Conservation (phyloP, 2,888 invertebrate genomes). For the Tholera decimalis region DNA sequence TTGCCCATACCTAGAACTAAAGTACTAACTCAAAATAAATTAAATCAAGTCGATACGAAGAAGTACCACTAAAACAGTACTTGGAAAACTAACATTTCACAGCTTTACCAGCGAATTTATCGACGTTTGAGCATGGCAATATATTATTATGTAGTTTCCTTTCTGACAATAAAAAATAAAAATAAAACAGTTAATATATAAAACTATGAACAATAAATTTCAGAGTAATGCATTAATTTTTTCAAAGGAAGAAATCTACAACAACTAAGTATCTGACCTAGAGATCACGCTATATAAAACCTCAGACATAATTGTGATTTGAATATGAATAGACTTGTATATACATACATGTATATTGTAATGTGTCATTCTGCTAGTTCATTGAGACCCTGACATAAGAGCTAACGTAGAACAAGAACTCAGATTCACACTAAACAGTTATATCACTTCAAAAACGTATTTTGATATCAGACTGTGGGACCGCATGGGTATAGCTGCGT, state of each 20-base stretch:
- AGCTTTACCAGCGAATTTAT: slow-evolving; percentile 1
- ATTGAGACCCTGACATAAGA: background rate
- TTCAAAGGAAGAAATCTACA: slow-evolving; percentile 5
- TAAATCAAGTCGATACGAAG: background rate
- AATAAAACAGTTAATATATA: background rate
- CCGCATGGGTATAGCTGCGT: no score
- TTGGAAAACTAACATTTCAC: slow-evolving; percentile 2
- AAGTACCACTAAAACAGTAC: background rate
- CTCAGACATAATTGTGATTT: slow-evolving; percentile 14
- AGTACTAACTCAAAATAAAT: slow-evolving; percentile 1
- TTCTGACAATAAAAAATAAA: background rate
- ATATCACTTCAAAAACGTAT: no score
- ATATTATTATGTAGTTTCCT: no score
- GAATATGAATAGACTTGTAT: slow-evolving; percentile 10
- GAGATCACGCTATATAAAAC: background rate
- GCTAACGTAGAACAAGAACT: no score
- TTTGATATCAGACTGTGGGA: no score
- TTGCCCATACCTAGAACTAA: background rate
- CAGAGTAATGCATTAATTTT: background rate
- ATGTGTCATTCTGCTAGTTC: background rate
- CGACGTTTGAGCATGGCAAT: background rate
- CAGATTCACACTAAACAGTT: no score
- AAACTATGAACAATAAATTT: background rate
- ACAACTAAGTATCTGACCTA: background rate
- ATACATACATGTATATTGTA: background rate